Base-by-base conservation (phyloP, 2,888 invertebrate genomes). In the Archips crataeganus region DNA sequence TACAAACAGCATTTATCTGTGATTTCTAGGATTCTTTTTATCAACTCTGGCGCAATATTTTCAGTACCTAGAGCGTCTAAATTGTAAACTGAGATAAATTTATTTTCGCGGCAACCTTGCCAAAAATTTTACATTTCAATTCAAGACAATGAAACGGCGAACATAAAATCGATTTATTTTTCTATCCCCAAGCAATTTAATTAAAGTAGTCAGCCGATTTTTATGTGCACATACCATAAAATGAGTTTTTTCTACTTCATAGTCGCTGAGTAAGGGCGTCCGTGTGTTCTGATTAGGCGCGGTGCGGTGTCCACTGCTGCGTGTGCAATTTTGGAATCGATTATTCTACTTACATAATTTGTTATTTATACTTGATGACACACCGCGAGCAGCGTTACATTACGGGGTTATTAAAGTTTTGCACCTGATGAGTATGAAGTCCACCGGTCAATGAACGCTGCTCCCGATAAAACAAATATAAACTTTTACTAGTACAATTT, bases 151-250 rank as follows among this genome's bases (percentile, higher is more conserved):
- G 61, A 65, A 68, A 72, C 23, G 63, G n/a, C 54, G 23, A 23
- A 36, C 60, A 15, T 13, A 49, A 68, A 72, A 71, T 69, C 70
- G 62, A 57, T 74, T 49, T 62, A 69, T 62, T 57, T 70, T 75
- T 70, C 57, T 74, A 69, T 60, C 70, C 78, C 75, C 49, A 77
- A 78, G 76, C 80, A 80, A 84, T 84, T 83, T 82, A 85, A 86
- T 86, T 85, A 84, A 82, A 82, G 61, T 74, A 68, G 73, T 61
- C 62, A 70, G 65, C 49, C 82, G 75, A 82, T 79, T 79, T 79
- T 83, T 81, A 81, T 83, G 84, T 80, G 79, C 86, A 87, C 83
- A 81, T 82, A 85, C 84, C 89, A 84, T 90, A 86, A 88, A 90
- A 90, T 88, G 81, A 89, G 85, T 86, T 89, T 85, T 84, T 76